phyloP scores from a whole-genome alignment of 2,797 vertebrate species.

The Carduelis carduelis region DNA sequence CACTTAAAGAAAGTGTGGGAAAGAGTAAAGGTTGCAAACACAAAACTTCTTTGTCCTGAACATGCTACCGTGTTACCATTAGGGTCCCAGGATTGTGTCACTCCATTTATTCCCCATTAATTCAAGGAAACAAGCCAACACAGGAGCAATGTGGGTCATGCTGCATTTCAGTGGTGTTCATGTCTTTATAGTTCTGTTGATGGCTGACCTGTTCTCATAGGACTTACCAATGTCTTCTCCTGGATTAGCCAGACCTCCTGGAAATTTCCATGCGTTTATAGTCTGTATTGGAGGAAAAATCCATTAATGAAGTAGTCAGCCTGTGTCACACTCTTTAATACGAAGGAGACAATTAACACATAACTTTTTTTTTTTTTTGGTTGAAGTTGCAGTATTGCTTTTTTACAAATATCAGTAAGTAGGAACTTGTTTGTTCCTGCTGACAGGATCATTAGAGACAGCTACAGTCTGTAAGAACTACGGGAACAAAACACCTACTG shows the following conservation, averaged over 20 bases:
- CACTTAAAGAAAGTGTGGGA: background rate
- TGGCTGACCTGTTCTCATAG: background rate
- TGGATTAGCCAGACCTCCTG: constrained; percentile 91
- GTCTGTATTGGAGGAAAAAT: constrained; percentile 73
- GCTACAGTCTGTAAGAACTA: background rate
- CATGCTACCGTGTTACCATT: background rate
- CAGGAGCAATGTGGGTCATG: accelerated
- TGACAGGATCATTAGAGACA: constrained; percentile 29
- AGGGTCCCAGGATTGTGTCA: background rate
- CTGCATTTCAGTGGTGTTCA: background rate
- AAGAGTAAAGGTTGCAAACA: background rate
- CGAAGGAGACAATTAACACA: background rate
- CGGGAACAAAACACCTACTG: constrained; percentile 66
- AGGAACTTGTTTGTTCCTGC: constrained; percentile 24
- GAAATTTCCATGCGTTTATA: constrained; percentile 92
- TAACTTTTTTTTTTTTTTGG: background rate
- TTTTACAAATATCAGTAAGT: background rate
- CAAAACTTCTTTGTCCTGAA: background rate
- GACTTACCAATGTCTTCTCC: constrained; percentile 93
- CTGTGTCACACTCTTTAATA: background rate
- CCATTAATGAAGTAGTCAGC: background rate
- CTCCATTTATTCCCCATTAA: background rate
- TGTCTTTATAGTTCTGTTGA: background rate
- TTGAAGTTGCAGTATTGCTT: background rate
- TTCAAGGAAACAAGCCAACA: background rate